Evolutionary conservation across 2,888 invertebrate species (phyloP), one percentile per base, ranked within the genome.

Genomic region (Andricus curvator): DNA sequence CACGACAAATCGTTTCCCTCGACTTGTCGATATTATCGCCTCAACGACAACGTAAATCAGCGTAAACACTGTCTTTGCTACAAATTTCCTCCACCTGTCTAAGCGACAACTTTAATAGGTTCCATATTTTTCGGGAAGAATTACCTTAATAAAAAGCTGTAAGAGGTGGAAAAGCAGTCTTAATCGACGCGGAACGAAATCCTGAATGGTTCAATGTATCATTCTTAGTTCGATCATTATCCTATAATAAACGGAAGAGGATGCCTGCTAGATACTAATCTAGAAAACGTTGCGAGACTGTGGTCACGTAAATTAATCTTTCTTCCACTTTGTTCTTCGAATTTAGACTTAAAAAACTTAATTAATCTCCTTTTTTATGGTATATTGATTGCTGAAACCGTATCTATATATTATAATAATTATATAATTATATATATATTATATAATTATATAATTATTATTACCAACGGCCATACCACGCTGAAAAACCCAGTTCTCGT

Each of bases 11-110:
- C 37, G 37, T 6, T 41, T 66, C 41, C 1, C 66, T 8, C 22
- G 66, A 13, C 37, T 66, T 4, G 44, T 68, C 68, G 68, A 44
- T 68, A 68, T 68, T 68, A 44, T 68, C 68, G 41, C 68, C 4
- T 68, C 48, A 48, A 68, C 22, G 68, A 48, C 15, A 68, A 6
- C 41, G 25, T 68, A 68, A 66, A 68, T 68, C 68, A 68, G 44
- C 22, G 22, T 68, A 68, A 68, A 48, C 25, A 25, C 25, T 44
- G 44, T 68, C 41, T 44, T 68, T 37, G 68, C n/a, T 68, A 68
- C 25, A 68, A 68, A 68, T 68, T 44, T 68, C 22, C 25, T 41
- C 44, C 15, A 68, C 25, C 62, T 25, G 25, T 62, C 25, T 62
- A 25, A 62, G 62, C 11, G 25, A 62, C 62, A 62, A 15, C 22